Evolutionary conservation across 2,113 vertebrate genomes (phyloP), one percentile per base, ranked within the genome.

Genomic region (Pyrgilauda ruficollis): DNA sequence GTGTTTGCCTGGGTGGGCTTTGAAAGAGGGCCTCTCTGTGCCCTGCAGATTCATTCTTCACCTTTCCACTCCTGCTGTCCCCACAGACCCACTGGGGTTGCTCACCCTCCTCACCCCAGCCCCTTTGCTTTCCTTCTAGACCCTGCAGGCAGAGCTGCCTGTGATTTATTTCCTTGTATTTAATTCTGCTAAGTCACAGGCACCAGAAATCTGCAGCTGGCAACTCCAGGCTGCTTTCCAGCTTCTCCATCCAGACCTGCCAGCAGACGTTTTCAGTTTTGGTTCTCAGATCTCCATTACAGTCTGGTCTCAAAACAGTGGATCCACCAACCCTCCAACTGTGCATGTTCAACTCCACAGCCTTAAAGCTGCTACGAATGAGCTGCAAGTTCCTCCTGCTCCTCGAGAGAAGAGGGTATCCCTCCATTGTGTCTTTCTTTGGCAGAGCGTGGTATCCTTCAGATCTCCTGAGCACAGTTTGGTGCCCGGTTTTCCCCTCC

Each of bases 191-290:
- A 91, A 93, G 68, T 91, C 61, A 95, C 26, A 96, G 56, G 77
- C 87, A 96, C 30, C 73, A 87, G 68, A 84, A 96, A 91, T 46
- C 84, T 77, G 87, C 89, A 96, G 93, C 94, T 94, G 94, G 94
- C 91, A 94, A 70, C 81, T 86, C 74, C 87, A 94, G 93, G 89
- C 91, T 94, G 68, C 93, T 94, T 95, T 96, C 91, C 84, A 96
- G 80, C 77, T 83, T 64, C 89, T 88, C 68, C 63, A 89, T 35
- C 41, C 84, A 89, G 89, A 70, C 35, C 81, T 95, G 93, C 91
- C 93, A 96, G 93, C 93, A 94, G 93, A 89, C 73, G 6, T 95
- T 96, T 81, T 93, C 94, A 91, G 89, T 96, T 96, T 95, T 89
- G 93, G 94, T 96, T 96, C 96, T 94, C 95, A 94, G 94, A 94